Evolutionary conservation across 2,113 vertebrate species (phyloP), one percentile per base, ranked within the genome.

Genomic region (Marcusenius ussheri): DNA sequence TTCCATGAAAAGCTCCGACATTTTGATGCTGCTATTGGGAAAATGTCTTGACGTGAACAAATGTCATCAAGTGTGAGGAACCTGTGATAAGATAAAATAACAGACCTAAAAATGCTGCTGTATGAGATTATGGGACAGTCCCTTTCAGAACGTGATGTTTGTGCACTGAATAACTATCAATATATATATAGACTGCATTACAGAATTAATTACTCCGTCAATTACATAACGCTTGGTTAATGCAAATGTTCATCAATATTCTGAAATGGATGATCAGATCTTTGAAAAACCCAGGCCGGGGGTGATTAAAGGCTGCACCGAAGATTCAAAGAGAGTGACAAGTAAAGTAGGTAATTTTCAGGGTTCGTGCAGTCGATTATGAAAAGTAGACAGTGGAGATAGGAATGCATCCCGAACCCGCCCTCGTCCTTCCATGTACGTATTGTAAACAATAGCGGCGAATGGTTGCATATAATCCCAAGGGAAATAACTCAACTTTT

Each of bases 1-100:
- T 93, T 99, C 98, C 98, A 99, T 99, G 95, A 99, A 99, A 56
- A 99, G 96, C 94, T 99, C 98, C 88, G 98, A 99, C 98, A 99
- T 99, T 53, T 93, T 95, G 91, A 46, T 91, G 83, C 95, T 95
- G 91, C 17, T 89, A 90, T 7, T 87, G 1, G 92, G 90, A 45
- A 83, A 51, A 49, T 66, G 35, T 46, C 58, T 31, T n/a, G n/a
- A n/a, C 3, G 24, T 27, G 21, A 84, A 80, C 35, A 80, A 80
- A 42, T 42, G 6, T 80, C 31, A 42, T 42, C 74, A 42, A 42
- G 13, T 3, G 70, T 35, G 11, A 35, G 74, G 74, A 42, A 42
- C 74, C 31, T 80, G 74, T 42, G 70, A 39, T 77, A 27, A 31
- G 62, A 70, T 66, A 66, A 70, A 70, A 70, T 4, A 4, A 31